Evolutionary conservation across 2,888 invertebrate genomes (phyloP).

Genomic region (Serrognathus titanus): DNA sequence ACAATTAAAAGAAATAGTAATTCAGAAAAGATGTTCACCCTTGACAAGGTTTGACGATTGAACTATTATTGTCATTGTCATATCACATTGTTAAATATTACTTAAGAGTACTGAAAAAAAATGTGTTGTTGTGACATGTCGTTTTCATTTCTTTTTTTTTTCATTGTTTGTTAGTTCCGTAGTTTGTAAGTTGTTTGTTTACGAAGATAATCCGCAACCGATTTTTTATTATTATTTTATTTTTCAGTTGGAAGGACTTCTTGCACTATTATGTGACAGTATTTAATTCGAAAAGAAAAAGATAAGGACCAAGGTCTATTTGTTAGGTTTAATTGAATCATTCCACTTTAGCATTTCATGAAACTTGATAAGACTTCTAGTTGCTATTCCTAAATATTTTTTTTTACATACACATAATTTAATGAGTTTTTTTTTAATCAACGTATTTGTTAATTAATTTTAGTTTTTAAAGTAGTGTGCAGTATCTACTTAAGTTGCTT

Average conservation of each 20-base stretch:
- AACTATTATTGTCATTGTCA: too few species aligned
- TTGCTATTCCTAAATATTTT: slow-evolving; percentile 45
- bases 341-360: slow-evolving; percentile 47
- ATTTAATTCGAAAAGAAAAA: slow-evolving; percentile 32
- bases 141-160: too few species aligned
- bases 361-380: slow-evolving; percentile 46
- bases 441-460: slow-evolving; percentile 52
- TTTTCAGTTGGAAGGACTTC: background rate
- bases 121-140: too few species aligned
- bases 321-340: slow-evolving; percentile 39
- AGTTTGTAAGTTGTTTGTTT: too few species aligned
- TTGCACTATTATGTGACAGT: slow-evolving; percentile 33
- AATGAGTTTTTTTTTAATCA: slow-evolving; percentile 42
- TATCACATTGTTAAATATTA: too few species aligned
- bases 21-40: too few species aligned
- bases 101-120: too few species aligned
- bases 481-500: slow-evolving; percentile 42
- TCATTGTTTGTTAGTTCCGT: too few species aligned
- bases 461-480: slow-evolving; percentile 38
- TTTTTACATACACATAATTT: slow-evolving; percentile 34
- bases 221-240: background rate
- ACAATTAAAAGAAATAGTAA: too few species aligned
- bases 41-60: too few species aligned
- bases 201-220: too few species aligned
- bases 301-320: slow-evolving; percentile 42